Percentiles rank a stretch among this genome's conserved stretches.
phyloP scores from a whole-genome alignment of 2,888 invertebrate species.

The Smittia sp. region DNA sequence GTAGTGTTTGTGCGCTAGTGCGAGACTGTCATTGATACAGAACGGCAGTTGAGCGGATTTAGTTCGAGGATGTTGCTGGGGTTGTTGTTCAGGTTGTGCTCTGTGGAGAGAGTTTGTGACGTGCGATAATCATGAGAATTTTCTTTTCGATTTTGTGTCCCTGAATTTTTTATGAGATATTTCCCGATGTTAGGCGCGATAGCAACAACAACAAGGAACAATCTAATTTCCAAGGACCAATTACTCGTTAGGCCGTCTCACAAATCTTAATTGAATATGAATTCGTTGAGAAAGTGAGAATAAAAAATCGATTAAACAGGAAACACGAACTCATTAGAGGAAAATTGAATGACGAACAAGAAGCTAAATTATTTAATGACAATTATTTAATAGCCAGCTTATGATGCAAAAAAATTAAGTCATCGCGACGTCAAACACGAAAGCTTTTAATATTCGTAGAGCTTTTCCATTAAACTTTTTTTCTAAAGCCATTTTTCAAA shows the following conservation, averaged over 20 bases:
- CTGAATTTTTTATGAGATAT: conserved; percentile 28
- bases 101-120: not conserved
- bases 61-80: conserved; percentile 7
- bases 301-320: conserved; percentile 29
- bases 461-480: too few species aligned
- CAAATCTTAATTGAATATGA: conserved; percentile 26
- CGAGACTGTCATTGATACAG: conserved; percentile 40
- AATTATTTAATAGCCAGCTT: too few species aligned
- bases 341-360: too few species aligned
- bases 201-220: not conserved
- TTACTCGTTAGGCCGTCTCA: not conserved
- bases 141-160: not conserved
- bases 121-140: not conserved
- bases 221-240: conserved; percentile 4
- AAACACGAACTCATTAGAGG: conserved; percentile 6
- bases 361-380: too few species aligned
- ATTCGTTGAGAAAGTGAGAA: not conserved
- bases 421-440: too few species aligned
- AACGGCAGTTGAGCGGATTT: conserved; percentile 40
- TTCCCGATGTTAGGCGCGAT: not conserved
- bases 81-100: conserved; percentile 10
- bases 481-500: too few species aligned
- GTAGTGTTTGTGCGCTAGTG: conserved; percentile 36
- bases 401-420: too few species aligned
- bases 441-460: too few species aligned